Percentiles rank a stretch among this genome's conserved stretches.
These are phyloP conservation scores for Sycophila texana DNA, from an alignment of 2,888 invertebrate species.

Conservation along the genomic window DNA sequence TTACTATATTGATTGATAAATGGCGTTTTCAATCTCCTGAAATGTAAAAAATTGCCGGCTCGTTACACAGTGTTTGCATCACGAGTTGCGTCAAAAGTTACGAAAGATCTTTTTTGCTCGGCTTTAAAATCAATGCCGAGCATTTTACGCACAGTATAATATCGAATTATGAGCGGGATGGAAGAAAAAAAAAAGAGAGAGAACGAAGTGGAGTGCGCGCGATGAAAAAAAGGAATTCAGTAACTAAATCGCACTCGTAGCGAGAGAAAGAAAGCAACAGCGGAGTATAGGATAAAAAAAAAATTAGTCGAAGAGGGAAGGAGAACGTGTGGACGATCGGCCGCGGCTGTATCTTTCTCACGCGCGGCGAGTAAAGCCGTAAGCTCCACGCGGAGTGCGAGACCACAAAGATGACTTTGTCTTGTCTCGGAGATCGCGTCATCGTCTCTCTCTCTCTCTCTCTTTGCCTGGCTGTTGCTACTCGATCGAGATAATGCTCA, in stretches of 20 bases:
- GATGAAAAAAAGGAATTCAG: background rate
- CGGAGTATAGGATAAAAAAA: background rate
- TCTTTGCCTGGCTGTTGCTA: background rate
- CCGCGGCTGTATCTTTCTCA: conserved; percentile 44
- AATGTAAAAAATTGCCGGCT: no score
- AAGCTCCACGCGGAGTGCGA: conserved; percentile 17
- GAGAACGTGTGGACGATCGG: conserved; percentile 16
- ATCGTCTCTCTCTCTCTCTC: conserved; percentile 54
- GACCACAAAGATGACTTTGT: conserved; percentile 70
- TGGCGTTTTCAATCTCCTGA: no score
- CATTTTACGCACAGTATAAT: no score
- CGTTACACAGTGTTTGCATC: no score
- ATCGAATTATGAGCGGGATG: background rate
- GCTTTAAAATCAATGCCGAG: no score
- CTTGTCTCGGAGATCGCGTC: conserved; percentile 60
- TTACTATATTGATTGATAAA: no score
- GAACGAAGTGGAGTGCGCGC: background rate
- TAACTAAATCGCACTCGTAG: no score
- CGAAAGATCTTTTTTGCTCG: no score
- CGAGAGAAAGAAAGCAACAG: background rate
- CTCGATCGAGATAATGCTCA: conserved; percentile 59
- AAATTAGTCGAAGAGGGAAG: conserved; percentile 3
- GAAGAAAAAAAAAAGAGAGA: background rate
- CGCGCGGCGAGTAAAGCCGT: conserved; percentile 22
- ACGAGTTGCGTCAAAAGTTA: no score